phyloP scores from a whole-genome alignment of 2,888 invertebrate genomes.

The Polydesmus complanatus region DNA sequence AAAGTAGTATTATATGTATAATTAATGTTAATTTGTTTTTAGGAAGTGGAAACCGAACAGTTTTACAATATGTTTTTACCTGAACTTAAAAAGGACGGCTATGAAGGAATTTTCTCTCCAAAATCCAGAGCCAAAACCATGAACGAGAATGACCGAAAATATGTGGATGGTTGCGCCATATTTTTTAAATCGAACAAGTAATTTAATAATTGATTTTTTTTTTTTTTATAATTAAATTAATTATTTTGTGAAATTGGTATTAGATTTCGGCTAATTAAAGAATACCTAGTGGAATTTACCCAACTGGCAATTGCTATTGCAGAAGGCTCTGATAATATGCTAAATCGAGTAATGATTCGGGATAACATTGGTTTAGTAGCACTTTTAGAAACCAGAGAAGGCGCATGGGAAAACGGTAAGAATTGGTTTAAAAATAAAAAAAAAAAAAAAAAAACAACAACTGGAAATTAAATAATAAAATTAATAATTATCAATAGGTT shows the following conservation, averaged over 20 bases:
- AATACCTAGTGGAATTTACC: slow-evolving; percentile 95
- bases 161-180: slow-evolving; percentile 98
- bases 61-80: slow-evolving; percentile 93
- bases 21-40: slow-evolving; percentile 28
- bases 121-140: slow-evolving; percentile 98
- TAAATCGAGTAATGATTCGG: slow-evolving; percentile 96
- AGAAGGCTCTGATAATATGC: slow-evolving; percentile 94
- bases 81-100: slow-evolving; percentile 76
- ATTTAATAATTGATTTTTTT: too few species aligned
- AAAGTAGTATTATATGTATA: neutral
- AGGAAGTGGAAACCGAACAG: slow-evolving; percentile 99
- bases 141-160: slow-evolving; percentile 90
- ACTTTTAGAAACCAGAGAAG: slow-evolving; percentile 83
- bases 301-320: slow-evolving; percentile 97
- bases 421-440: neutral
- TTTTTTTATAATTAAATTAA: too few species aligned
- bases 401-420: slow-evolving; percentile 78
- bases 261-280: slow-evolving; percentile 87
- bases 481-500: slow-evolving; percentile 31
- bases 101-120: slow-evolving; percentile 86
- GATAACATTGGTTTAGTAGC: slow-evolving; percentile 98
- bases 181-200: slow-evolving; percentile 88
- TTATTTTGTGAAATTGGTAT: too few species aligned
- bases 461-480: too few species aligned
- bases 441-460: too few species aligned